A percentile compares a stretch with the other conserved stretches of the same genome.
Conservation (phyloP, 2,113 vertebrate species). For the Apistogramma diplotaenia region DNA sequence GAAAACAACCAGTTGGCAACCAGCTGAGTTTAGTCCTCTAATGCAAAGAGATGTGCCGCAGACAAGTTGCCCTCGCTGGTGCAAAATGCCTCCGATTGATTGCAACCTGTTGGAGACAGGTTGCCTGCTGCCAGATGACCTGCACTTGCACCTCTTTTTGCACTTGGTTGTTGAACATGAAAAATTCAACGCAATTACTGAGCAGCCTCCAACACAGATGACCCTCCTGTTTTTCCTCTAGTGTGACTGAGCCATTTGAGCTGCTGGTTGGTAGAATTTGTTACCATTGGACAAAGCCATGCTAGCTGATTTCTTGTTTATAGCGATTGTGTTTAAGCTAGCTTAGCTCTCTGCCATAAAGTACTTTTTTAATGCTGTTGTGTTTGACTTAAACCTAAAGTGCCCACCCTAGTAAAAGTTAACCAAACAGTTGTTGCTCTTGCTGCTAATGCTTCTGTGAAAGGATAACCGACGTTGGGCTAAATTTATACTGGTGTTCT, state of each 20-base stretch:
- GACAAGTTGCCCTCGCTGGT: neutral
- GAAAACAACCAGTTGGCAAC: neutral
- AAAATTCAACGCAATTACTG: neutral
- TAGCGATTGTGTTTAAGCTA: neutral
- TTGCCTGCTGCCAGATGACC: neutral
- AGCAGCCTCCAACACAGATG: too few species aligned
- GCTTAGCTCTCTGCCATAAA: neutral
- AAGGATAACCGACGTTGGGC: neutral
- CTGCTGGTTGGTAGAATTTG: too few species aligned
- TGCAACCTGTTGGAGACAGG: neutral
- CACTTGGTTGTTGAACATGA: neutral
- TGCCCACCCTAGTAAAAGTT: neutral
- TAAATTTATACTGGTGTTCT: neutral
- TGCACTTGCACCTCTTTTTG: neutral
- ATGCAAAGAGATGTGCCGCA: neutral
- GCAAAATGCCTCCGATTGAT: neutral
- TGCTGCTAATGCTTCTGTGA: conserved; percentile 6
- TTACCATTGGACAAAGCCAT: neutral
- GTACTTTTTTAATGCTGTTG: neutral
- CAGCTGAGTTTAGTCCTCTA: neutral
- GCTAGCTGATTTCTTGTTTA: neutral
- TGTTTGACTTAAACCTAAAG: neutral
- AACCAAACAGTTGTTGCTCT: neutral
- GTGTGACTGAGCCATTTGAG: neutral
- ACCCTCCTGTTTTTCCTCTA: neutral